Evolutionary conservation across 1,140 invertebrate species (phyloP).

Genomic region (Dreissena polymorpha): DNA sequence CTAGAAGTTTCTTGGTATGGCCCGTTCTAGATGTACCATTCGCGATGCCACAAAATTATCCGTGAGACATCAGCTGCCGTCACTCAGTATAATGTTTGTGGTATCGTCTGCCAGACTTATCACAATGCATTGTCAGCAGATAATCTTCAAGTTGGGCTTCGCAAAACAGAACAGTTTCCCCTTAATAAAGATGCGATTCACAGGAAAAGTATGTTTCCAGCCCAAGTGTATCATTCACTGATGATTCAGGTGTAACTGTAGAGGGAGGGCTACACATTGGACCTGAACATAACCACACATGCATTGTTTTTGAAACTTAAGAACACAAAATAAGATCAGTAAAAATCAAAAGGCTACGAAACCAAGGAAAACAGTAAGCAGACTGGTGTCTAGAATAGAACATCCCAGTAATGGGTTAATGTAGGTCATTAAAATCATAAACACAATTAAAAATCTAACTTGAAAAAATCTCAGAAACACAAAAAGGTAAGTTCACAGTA

Average conservation of each 20-base stretch:
- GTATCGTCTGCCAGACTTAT: constrained; percentile 21
- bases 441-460: not conserved
- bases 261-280: not conserved
- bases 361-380: not conserved
- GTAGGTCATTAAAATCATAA: not conserved
- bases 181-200: not conserved
- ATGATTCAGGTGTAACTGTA: not conserved
- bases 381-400: not conserved
- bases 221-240: not conserved
- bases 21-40: constrained; percentile 28
- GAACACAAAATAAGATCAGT: not conserved
- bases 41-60: not conserved
- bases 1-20: constrained; percentile 20
- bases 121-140: constrained; percentile 13
- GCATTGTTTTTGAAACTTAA: not conserved
- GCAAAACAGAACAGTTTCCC: constrained; percentile 15
- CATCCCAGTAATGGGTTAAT: not conserved
- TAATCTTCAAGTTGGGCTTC: constrained; percentile 25
- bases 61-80: too few relatives aligned
- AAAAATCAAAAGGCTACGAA: not conserved
- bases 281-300: too few relatives aligned
- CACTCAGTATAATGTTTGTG: constrained; percentile 31
- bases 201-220: not conserved
- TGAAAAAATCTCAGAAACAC: too few relatives aligned
- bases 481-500: too few relatives aligned